Evolutionary conservation across 1,140 invertebrate genomes (phyloP).

Genomic region (Listronotus bonariensis): DNA sequence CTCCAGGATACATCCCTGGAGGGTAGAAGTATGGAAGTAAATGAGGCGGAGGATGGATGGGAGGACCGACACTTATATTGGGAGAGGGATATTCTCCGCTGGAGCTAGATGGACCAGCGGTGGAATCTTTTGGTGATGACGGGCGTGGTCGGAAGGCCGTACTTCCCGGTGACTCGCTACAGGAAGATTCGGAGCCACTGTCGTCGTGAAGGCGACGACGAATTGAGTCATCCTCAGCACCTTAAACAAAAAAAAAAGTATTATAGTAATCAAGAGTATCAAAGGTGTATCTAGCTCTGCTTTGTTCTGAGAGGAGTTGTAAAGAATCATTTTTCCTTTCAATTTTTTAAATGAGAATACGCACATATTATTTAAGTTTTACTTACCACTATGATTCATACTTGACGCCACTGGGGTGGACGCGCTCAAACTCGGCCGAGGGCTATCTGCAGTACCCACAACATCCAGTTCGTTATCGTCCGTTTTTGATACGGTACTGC

Average conservation of each 20-base stretch:
- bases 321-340: too few relatives aligned
- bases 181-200: constrained; percentile 68
- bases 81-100: constrained; percentile 73
- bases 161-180: constrained; percentile 64
- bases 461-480: constrained; percentile 88
- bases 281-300: too few relatives aligned
- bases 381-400: constrained; percentile 50
- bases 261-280: too few relatives aligned
- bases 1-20: constrained; percentile 78
- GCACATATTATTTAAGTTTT: too few relatives aligned
- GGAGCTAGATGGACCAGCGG: constrained; percentile 60
- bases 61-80: constrained; percentile 85
- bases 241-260: constrained; percentile 40
- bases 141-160: constrained; percentile 64
- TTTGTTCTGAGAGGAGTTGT: too few relatives aligned
- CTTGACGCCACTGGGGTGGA: constrained; percentile 49
- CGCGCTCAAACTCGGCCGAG: constrained; percentile 60
- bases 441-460: constrained; percentile 79
- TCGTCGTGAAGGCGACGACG: constrained; percentile 64
- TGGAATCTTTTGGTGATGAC: constrained; percentile 59
- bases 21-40: constrained; percentile 87
- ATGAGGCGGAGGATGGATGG: constrained; percentile 80
- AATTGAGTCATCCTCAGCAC: constrained; percentile 56
- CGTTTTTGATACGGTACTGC: constrained; percentile 62
- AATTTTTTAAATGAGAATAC: too few relatives aligned